Percentiles rank a stretch among this genome's conserved stretches.
These are phyloP conservation scores for Aphidoletes aphidimyza DNA, from an alignment of 2,888 invertebrate genomes.

Conservation along the genomic window DNA sequence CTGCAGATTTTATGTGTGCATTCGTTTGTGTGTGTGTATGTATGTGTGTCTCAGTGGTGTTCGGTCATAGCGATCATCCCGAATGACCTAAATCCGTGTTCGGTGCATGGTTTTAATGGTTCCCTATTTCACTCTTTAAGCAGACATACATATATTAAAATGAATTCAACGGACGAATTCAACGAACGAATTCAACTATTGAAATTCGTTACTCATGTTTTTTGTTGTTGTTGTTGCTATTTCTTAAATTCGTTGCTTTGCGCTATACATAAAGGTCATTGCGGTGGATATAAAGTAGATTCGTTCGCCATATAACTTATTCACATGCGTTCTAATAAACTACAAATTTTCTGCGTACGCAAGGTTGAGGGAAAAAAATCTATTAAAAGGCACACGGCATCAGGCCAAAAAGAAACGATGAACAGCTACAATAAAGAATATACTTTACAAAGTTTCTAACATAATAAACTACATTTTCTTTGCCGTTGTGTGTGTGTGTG, in stretches of 20 bases:
- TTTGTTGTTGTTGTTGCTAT: not conserved
- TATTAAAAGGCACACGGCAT: not conserved
- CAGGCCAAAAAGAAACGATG: constrained; percentile 5
- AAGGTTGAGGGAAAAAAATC: not conserved
- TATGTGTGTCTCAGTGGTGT: not conserved
- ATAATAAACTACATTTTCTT: constrained; percentile 37
- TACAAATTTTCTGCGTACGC: constrained; percentile 5
- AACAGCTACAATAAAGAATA: constrained; percentile 29
- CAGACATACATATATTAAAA: not conserved
- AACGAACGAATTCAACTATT: not conserved
- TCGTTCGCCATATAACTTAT: constrained; percentile 5
- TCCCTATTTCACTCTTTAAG: not conserved
- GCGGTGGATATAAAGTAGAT: not conserved
- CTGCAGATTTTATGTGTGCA: not conserved
- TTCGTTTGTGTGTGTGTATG: too few relatives aligned
- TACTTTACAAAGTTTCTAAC: constrained; percentile 38
- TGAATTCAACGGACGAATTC: too few relatives aligned
- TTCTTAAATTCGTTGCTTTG: not conserved
- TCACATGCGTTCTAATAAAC: constrained; percentile 46
- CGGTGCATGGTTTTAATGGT: not conserved
- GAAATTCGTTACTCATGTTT: too few relatives aligned
- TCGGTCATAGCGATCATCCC: not conserved
- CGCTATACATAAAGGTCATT: not conserved
- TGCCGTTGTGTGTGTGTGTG: not conserved
- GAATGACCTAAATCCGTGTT: not conserved